Evolutionary conservation across 2,888 invertebrate genomes (phyloP).

Genomic region (Magallana nippona): DNA sequence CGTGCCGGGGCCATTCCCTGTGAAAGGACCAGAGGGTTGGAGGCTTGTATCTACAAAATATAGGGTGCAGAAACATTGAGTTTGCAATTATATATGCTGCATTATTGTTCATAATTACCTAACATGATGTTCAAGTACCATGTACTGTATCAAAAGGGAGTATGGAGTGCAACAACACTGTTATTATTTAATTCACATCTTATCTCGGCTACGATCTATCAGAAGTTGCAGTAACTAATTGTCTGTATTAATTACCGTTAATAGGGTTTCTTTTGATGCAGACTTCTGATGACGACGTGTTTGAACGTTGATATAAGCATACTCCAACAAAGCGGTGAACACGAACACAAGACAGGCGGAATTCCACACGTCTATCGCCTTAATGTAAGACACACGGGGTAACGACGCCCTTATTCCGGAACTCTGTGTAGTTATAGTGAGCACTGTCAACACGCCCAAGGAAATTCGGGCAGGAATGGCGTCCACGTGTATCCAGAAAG

Average conservation of each 20-base stretch:
- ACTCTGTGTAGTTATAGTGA: slow-evolving; percentile 59
- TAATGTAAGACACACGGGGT: slow-evolving; percentile 58
- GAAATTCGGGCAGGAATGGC: slow-evolving; percentile 55
- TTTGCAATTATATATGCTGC: too few relatives aligned
- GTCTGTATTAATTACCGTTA: neutral
- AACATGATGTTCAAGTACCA: too few relatives aligned
- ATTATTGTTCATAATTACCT: too few relatives aligned
- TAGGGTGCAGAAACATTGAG: too few relatives aligned
- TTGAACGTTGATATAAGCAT: slow-evolving; percentile 52
- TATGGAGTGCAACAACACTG: too few relatives aligned
- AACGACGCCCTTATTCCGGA: slow-evolving; percentile 51
- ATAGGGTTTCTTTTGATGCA: slow-evolving; percentile 12
- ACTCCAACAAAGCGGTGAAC: slow-evolving; percentile 53
- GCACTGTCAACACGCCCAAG: slow-evolving; percentile 58
- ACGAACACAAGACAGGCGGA: slow-evolving; percentile 51
- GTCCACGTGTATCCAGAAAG: slow-evolving; percentile 56
- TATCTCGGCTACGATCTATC: too few relatives aligned
- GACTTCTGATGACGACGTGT: slow-evolving; percentile 44
- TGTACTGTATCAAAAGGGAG: too few relatives aligned
- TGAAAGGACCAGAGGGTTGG: neutral
- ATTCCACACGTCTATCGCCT: slow-evolving; percentile 58
- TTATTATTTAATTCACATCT: too few relatives aligned
- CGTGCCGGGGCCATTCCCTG: neutral
- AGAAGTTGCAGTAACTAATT: too few relatives aligned
- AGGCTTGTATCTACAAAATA: neutral